phyloP scores from a whole-genome alignment of 2,888 invertebrate genomes.

The Diadegma fenestrale region DNA sequence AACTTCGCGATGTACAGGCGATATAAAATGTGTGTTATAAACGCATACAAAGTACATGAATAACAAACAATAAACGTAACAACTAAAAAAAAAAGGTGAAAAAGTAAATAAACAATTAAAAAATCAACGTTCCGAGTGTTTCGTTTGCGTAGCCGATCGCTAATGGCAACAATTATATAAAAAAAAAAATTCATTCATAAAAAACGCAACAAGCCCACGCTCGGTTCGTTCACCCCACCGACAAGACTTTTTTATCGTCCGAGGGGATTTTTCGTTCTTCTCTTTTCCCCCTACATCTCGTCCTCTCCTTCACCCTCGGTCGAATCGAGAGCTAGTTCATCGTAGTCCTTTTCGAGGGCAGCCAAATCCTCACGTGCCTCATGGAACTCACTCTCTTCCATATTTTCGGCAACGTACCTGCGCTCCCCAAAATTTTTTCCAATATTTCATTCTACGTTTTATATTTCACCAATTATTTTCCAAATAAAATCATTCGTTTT shows the following conservation, averaged over 20 bases:
- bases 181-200: background rate
- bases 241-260: slow-evolving; percentile 1
- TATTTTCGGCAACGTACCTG: slow-evolving; percentile 78
- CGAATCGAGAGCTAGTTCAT: slow-evolving; percentile 95
- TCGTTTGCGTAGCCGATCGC: slow-evolving; percentile 19
- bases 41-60: slow-evolving; percentile 42
- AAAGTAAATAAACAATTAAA: slow-evolving; percentile 31
- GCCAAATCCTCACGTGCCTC: slow-evolving; percentile 87
- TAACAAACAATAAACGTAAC: slow-evolving; percentile 26
- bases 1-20: slow-evolving; percentile 35
- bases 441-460: background rate
- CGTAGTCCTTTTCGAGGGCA: slow-evolving; percentile 94
- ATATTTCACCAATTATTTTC: background rate
- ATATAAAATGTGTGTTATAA: slow-evolving; percentile 44
- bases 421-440: slow-evolving; percentile 1
- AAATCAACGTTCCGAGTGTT: slow-evolving; percentile 19
- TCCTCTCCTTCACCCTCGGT: slow-evolving; percentile 93
- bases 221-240: slow-evolving; percentile 63
- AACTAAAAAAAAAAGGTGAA: slow-evolving; percentile 24
- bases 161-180: background rate
- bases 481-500: background rate
- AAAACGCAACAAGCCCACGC: background rate
- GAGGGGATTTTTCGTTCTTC: background rate
- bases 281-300: slow-evolving; percentile 85
- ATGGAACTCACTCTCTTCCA: slow-evolving; percentile 79